phyloP scores from a whole-genome alignment of 2,113 vertebrate species.

The Misgurnus anguillicaudatus region DNA sequence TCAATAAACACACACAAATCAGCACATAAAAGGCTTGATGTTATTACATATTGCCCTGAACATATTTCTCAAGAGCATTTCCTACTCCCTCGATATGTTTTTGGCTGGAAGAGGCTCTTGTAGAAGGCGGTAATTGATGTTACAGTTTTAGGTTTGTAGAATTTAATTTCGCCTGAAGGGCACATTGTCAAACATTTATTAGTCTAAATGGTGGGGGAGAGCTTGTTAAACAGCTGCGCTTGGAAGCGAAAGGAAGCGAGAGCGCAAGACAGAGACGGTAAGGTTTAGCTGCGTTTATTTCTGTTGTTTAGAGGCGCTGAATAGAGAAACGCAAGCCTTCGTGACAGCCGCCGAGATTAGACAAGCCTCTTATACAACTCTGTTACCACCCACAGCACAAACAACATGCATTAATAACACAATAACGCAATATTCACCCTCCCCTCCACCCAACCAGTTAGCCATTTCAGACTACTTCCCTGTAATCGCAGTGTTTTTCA shows the following conservation, averaged over 20 bases:
- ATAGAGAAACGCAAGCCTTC: conserved; percentile 53
- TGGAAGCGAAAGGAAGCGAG: conserved; percentile 21
- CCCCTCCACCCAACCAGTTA: conserved; percentile 73
- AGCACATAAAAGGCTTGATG: conserved; percentile 30
- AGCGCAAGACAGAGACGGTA: conserved; percentile 41
- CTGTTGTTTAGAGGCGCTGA: conserved; percentile 50
- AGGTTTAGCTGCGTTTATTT: conserved; percentile 31
- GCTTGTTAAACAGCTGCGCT: conserved; percentile 44
- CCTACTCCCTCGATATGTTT: conserved; percentile 22
- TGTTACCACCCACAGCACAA: conserved; percentile 91
- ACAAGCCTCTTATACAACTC: conserved; percentile 93
- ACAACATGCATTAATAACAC: conserved; percentile 93
- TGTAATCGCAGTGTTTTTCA: conserved; percentile 99
- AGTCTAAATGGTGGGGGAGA: conserved; percentile 65
- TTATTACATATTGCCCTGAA: conserved; percentile 28
- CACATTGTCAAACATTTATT: conserved; percentile 78
- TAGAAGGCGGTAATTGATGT: conserved; percentile 74
- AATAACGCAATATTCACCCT: conserved; percentile 64
- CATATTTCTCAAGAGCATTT: conserved; percentile 22
- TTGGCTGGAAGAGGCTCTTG: conserved; percentile 57
- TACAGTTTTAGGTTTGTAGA: conserved; percentile 66
- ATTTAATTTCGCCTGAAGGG: conserved; percentile 59
- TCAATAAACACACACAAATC: conserved; percentile 7
- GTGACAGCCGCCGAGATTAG: conserved; percentile 93
- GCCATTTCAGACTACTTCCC: conserved; percentile 90